phyloP scores from a whole-genome alignment of 1,140 invertebrate genomes.

The Drosophila nigrodunni region DNA sequence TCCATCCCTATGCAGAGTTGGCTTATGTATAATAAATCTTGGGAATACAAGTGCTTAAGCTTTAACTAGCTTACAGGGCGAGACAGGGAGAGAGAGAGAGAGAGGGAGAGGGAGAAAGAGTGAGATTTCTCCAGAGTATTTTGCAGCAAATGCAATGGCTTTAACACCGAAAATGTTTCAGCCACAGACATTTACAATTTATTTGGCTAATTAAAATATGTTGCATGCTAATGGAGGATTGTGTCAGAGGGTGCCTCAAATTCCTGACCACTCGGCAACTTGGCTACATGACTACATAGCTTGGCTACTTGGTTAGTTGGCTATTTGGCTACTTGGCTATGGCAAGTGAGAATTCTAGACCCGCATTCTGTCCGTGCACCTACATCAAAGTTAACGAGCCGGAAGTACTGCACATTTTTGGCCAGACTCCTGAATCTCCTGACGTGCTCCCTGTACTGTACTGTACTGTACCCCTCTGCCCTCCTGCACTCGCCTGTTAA shows the following conservation, averaged over 20 bases:
- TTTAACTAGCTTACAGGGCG: slow-evolving; percentile 45
- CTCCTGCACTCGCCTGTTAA: slow-evolving; percentile 50
- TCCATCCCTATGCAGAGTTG: neutral
- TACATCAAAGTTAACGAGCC: slow-evolving; percentile 73
- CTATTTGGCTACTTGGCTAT: slow-evolving; percentile 2
- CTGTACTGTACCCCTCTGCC: slow-evolving; percentile 15
- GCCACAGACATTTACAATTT: slow-evolving; percentile 68
- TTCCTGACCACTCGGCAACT: slow-evolving; percentile 35
- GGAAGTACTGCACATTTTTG: slow-evolving; percentile 79
- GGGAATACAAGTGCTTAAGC: slow-evolving; percentile 47
- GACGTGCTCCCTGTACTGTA: neutral
- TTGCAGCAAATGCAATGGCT: slow-evolving; percentile 8
- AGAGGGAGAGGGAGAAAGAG: neutral
- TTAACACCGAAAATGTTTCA: slow-evolving; percentile 22
- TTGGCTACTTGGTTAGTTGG: neutral
- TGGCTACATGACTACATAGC: neutral
- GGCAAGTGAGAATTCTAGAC: slow-evolving; percentile 13
- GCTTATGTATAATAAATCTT: slow-evolving; percentile 61
- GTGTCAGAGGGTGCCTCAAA: slow-evolving; percentile 63
- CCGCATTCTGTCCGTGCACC: slow-evolving; percentile 13
- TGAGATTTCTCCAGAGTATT: slow-evolving; percentile 26
- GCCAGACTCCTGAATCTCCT: slow-evolving; percentile 5
- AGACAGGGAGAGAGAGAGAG: too few species aligned
- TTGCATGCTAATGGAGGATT: slow-evolving; percentile 79
- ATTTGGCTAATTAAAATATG: slow-evolving; percentile 82